Evolutionary conservation across 2,888 invertebrate genomes (phyloP).

Genomic region (Eupeodes latifasciatus): DNA sequence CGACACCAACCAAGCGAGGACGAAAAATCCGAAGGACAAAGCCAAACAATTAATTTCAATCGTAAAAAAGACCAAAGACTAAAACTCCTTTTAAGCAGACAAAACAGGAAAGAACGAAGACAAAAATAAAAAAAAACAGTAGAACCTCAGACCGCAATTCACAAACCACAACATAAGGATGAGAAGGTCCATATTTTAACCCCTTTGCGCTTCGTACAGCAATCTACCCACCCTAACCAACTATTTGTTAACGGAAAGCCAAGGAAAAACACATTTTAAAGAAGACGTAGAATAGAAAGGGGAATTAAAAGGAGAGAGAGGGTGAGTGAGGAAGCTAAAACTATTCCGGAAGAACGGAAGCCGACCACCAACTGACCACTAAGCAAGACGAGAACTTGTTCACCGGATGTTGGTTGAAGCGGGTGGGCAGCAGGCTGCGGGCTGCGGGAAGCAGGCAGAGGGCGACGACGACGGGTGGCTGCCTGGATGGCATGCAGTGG

Average conservation of each 20-base stretch:
- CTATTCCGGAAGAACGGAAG: conserved; percentile 64
- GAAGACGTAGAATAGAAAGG: not conserved
- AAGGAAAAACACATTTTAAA: conserved; percentile 49
- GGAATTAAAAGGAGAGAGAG: not conserved
- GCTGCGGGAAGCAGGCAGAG: not conserved
- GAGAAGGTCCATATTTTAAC: conserved; percentile 66
- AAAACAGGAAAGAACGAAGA: conserved; percentile 4
- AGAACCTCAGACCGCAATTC: conserved; percentile 67
- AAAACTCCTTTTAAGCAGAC: conserved; percentile 48
- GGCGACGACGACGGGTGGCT: no score
- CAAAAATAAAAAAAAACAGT: not conserved
- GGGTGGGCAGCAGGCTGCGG: not conserved
- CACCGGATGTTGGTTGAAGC: conserved; percentile 70
- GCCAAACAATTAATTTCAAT: conserved; percentile 75
- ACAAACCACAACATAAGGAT: conserved; percentile 69
- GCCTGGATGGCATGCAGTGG: not conserved
- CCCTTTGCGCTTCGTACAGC: conserved; percentile 19
- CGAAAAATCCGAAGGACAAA: conserved; percentile 59
- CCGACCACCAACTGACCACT: conserved; percentile 76
- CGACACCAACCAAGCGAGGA: conserved; percentile 29
- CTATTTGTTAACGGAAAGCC: conserved; percentile 70
- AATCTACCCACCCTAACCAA: conserved; percentile 40
- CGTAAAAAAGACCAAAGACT: conserved; percentile 58
- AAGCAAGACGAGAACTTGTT: conserved; percentile 75
- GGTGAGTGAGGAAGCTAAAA: conserved; percentile 14